phyloP scores from a whole-genome alignment of 2,113 vertebrate species.

The Oryzias celebensis region DNA sequence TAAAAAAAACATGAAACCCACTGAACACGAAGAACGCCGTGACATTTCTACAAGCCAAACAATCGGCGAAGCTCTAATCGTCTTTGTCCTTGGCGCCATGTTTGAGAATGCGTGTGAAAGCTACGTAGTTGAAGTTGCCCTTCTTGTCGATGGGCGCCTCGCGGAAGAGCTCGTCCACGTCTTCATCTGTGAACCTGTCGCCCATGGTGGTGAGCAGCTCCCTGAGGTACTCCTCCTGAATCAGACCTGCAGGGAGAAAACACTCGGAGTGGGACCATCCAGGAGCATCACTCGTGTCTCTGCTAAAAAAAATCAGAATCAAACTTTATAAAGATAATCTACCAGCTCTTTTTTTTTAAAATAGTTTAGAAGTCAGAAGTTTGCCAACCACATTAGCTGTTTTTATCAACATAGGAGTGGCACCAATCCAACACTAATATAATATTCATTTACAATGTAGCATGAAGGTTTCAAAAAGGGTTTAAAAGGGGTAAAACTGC shows the following conservation, averaged over 20 bases:
- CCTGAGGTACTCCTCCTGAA: conserved; percentile 90
- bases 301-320: too few species aligned
- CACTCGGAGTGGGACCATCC: background rate
- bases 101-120: conserved; percentile 93
- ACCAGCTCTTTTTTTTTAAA: too few species aligned
- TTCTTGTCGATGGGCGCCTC: conserved; percentile 95
- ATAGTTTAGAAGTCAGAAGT: too few species aligned
- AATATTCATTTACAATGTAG: too few species aligned
- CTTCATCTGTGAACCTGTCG: conserved; percentile 92
- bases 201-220: conserved; percentile 95
- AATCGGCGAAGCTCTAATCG: conserved; percentile 71
- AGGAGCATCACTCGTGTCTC: background rate
- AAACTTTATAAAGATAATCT: too few species aligned
- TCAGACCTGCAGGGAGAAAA: conserved; percentile 64
- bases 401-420: too few species aligned
- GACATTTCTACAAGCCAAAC: background rate
- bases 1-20: conserved; percentile 14
- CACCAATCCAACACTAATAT: too few species aligned
- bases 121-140: conserved; percentile 93
- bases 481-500: too few species aligned
- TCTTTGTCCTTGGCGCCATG: conserved; percentile 93
- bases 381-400: too few species aligned
- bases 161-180: conserved; percentile 92
- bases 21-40: conserved; percentile 11
- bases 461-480: too few species aligned